Base-by-base conservation (phyloP, 1,140 invertebrate species). In the Micrasema minimum region DNA sequence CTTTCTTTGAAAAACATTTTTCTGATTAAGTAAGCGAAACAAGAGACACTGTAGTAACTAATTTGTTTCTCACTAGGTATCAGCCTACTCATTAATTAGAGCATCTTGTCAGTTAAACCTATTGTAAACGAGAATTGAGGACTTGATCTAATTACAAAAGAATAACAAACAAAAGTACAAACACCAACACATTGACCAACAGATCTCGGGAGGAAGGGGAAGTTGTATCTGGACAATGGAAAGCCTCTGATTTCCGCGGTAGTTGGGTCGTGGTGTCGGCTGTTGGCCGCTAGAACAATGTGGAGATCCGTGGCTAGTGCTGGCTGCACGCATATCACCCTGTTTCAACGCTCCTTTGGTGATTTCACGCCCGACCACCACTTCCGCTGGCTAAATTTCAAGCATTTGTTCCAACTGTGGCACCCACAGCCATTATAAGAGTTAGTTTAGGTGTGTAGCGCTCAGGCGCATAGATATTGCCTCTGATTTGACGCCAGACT, bases 321-420 rank as follows among this genome's bases (percentile, higher is more conserved):
- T 12, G 6, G 11, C 7, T 22, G 7, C 46, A 46, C 20, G 26
- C 59, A 26, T 38, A 38, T 62, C 41, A 62, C 59, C 59, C 59
- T 62, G 11, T 46, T 46, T 26, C 14, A 62, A 62, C 59, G 59
- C 59, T 45, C 26, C 59, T 62, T 62, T 46, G 59, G 26, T 46
- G 22, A 62, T 62, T 62, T 45, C 18, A 38, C 59, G 59, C 38
- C 45, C 22, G 59, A 62, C 38, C 23, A 38, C 23, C 43, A 16
- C 41, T 62, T 62, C 59, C 59, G 59, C 7, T 62, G 16, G 23
- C 41, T 16, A 31, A 31, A 31, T 22, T 41, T 45, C 10, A 37
- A 31, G 51, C 26, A 14, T 53, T 53, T 31, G 55, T 59, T 59
- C 55, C 35, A 14, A 18, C 55, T 16, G 55, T 38, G 55, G 55